Base-by-base conservation (phyloP, 2,113 vertebrate genomes). In the Triplophysa tibetana region DNA sequence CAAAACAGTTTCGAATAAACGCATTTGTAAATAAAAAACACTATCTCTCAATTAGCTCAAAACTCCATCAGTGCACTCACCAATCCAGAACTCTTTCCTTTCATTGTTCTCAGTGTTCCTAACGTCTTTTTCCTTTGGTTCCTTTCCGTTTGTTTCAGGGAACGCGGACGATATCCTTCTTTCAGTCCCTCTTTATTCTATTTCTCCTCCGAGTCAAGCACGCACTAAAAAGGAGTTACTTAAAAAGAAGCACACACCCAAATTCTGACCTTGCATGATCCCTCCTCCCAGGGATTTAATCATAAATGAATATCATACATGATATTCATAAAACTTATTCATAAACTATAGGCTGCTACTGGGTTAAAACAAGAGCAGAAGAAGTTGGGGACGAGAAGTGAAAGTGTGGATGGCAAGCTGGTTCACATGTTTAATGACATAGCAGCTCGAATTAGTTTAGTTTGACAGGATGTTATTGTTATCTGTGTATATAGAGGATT, bases 171-270 rank as follows among this genome's bases (percentile, higher is more conserved):
- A 11, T 29, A 8, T 75, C 41, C 58, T 48, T 75, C 61, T n/a
- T 33, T 56, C 17, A 26, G 58, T 12, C 1, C 11, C 7, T 21
- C 2, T 73, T 4, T 11, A 29, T 41, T 9, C 11, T 60, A 8
- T 72, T 21, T 17, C 19, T 21, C 19, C 54, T 19, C 6, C 26
- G 24, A 29, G 12, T 63, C 2, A 63, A 24, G 14, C 7, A 12
- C 12, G 4, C 2, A 29, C 21, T 48, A 65, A 14, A 76, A 43
- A 76, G 74, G 62, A 76, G 74, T 65, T 33, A 21, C 26, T 33
- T 52, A 76, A 52, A 76, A 64, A 21, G 72, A 62, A 41, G 29
- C 21, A 54, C 74, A 23, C 61, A 54, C 62, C 74, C 62, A 65
- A 38, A 65, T 65, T 3, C 43, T 54, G 11, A 38, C 48, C 48